Percentiles rank a stretch among this genome's conserved stretches.
Evolutionary conservation across 2,888 invertebrate genomes (phyloP).

Genomic region (Halocaridina rubra): DNA sequence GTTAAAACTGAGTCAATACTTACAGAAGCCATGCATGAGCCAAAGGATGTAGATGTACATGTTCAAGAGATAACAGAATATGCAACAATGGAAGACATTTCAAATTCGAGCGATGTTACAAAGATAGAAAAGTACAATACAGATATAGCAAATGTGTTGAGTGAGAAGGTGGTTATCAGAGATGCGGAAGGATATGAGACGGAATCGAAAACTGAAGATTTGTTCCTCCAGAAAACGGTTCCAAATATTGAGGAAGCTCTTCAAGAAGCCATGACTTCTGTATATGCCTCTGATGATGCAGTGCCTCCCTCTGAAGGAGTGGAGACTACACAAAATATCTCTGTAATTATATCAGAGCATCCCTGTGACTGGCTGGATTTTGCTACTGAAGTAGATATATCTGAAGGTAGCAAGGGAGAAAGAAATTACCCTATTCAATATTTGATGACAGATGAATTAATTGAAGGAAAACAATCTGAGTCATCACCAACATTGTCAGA

Average conservation of each 20-base stretch:
- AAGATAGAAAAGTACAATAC: background rate
- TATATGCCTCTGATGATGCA: background rate
- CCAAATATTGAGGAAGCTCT: slow-evolving; percentile 50
- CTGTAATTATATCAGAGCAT: background rate
- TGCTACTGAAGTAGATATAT: background rate
- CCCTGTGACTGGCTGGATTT: slow-evolving; percentile 33
- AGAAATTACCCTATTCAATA: too few species aligned
- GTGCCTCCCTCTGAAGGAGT: background rate
- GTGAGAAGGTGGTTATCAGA: background rate
- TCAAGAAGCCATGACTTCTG: slow-evolving; percentile 39
- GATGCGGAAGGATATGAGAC: background rate
- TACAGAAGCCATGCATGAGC: too few species aligned
- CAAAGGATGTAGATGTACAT: background rate
- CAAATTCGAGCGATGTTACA: background rate
- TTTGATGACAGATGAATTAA: too few species aligned
- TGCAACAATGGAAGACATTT: too few species aligned
- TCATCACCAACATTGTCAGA: background rate
- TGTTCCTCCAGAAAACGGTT: slow-evolving; percentile 25
- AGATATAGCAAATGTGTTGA: too few species aligned
- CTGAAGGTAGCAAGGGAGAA: background rate
- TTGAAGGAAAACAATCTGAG: slow-evolving; percentile 17
- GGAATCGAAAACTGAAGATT: background rate
- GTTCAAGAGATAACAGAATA: background rate
- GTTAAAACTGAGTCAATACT: too few species aligned
- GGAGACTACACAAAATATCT: background rate